A percentile compares a stretch with the other conserved stretches of the same genome.
Conservation (phyloP, 2,888 invertebrate genomes). For the Dendrolimus pini region DNA sequence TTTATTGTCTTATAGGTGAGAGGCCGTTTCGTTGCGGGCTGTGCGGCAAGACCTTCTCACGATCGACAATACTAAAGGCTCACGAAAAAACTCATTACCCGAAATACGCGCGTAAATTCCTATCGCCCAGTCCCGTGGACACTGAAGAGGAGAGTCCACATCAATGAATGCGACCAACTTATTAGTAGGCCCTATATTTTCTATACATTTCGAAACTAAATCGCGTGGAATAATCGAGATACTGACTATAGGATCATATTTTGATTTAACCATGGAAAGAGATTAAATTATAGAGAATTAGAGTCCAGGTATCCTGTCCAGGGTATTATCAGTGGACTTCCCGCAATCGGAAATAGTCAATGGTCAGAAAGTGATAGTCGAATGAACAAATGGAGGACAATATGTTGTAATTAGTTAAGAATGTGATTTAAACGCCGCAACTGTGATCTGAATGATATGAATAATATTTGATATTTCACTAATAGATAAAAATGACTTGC, state of each 20-base stretch:
- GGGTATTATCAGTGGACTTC: no score
- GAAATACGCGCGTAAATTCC: constrained; percentile 92
- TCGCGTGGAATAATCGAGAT: constrained; percentile 8
- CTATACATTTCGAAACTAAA: constrained; percentile 12
- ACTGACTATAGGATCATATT: no score
- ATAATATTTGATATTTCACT: constrained; percentile 77
- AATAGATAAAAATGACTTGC: constrained; percentile 68
- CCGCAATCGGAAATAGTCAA: constrained; percentile 46
- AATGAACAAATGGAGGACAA: constrained; percentile 70
- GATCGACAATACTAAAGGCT: constrained; percentile 93
- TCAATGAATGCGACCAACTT: constrained; percentile 63
- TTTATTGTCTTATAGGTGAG: constrained; percentile 76
- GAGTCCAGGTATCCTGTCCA: no score
- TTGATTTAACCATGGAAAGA: no score
- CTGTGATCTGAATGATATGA: constrained; percentile 78
- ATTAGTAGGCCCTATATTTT: background rate
- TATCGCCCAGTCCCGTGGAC: constrained; percentile 91
- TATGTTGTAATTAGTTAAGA: constrained; percentile 74
- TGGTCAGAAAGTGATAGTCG: constrained; percentile 52
- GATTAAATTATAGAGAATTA: no score
- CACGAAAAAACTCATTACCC: constrained; percentile 96
- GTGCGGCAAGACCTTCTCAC: constrained; percentile 93
- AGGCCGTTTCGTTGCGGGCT: constrained; percentile 92
- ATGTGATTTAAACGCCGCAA: constrained; percentile 77
- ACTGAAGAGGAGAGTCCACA: constrained; percentile 89